Evolutionary conservation across 2,797 vertebrate genomes (phyloP).

Genomic region (Petrocephalus sullivani): DNA sequence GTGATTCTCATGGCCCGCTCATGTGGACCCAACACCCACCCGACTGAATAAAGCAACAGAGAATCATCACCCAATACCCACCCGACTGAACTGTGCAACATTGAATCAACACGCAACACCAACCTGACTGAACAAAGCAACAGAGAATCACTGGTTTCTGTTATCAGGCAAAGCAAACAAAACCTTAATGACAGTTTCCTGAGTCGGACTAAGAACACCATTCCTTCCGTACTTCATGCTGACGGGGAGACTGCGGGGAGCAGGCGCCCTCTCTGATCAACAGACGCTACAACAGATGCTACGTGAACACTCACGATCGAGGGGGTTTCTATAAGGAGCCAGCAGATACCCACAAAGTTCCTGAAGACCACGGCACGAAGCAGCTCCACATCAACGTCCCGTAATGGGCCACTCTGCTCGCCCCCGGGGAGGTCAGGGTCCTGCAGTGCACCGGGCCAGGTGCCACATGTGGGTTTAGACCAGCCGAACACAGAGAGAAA

Average conservation of each 20-base stretch:
- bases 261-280: neutral
- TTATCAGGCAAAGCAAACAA: neutral
- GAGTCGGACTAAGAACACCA: neutral
- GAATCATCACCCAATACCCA: neutral
- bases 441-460: neutral
- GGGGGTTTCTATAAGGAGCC: neutral
- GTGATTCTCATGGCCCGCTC: neutral
- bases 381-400: conserved; percentile 97
- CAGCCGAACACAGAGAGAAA: neutral
- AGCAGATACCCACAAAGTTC: conserved; percentile 80
- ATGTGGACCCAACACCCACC: neutral
- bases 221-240: neutral
- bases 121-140: neutral
- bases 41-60: neutral
- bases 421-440: conserved; percentile 74
- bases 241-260: neutral
- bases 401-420: conserved; percentile 84
- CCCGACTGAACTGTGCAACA: neutral
- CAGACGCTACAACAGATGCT: neutral
- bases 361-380: conserved; percentile 95
- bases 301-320: neutral
- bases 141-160: neutral
- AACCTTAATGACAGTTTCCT: neutral
- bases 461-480: neutral
- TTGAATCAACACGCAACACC: too few species aligned